phyloP scores from a whole-genome alignment of 2,888 invertebrate genomes.

The Ceraclea dissimilis region DNA sequence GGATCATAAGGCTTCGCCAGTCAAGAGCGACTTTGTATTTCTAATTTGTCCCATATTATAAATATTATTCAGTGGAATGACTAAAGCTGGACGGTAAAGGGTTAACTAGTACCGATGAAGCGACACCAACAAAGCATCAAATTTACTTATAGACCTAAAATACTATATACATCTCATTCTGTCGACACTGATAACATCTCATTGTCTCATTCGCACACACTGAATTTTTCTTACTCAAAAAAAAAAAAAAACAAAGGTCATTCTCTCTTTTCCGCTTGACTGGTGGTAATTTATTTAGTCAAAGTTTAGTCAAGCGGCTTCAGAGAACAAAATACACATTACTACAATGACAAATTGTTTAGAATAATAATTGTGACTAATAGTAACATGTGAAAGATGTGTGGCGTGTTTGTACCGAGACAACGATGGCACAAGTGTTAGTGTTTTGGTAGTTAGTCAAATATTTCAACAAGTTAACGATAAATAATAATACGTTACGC shows the following conservation, averaged over 20 bases:
- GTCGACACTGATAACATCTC: not conserved
- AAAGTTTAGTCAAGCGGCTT: slow-evolving; percentile 4
- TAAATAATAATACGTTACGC: no score
- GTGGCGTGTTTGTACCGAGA: not conserved
- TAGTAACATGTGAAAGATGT: slow-evolving; percentile 12
- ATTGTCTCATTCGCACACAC: not conserved
- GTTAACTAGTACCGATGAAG: no score
- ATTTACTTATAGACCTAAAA: no score
- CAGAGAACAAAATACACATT: not conserved
- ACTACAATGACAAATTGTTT: slow-evolving; percentile 21
- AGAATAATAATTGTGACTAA: slow-evolving; percentile 20
- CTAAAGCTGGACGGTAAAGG: no score
- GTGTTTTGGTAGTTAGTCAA: not conserved
- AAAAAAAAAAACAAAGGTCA: not conserved
- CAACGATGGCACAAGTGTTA: not conserved
- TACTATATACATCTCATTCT: not conserved
- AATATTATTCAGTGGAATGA: no score
- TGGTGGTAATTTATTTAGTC: slow-evolving; percentile 22
- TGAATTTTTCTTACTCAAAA: not conserved
- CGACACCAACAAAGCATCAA: no score
- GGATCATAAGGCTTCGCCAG: no score
- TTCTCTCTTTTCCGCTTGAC: slow-evolving; percentile 1
- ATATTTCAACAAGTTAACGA: no score
- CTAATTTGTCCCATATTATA: no score
- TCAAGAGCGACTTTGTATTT: no score